Conservation (phyloP, 2,797 vertebrate genomes). For the Tamandua tetradactyla region DNA sequence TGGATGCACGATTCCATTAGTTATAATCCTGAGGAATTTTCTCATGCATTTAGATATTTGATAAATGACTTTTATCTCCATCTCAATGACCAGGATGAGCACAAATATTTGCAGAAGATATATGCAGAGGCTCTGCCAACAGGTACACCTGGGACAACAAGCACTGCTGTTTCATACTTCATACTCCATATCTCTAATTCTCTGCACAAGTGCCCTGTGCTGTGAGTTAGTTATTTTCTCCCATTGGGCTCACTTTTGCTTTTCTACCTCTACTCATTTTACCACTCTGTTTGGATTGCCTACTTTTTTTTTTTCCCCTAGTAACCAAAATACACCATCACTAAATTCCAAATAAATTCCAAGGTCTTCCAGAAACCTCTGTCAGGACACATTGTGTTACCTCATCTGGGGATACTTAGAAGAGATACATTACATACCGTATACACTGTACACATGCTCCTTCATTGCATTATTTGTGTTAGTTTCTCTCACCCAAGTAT, state of each 20-base stretch:
- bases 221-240: neutral
- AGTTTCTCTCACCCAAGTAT: neutral
- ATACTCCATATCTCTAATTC: neutral
- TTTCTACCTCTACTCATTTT: neutral
- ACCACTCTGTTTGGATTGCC: neutral
- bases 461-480: neutral
- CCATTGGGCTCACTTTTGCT: neutral
- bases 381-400: neutral
- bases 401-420: neutral
- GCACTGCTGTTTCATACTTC: neutral
- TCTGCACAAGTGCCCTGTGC: neutral
- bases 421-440: neutral
- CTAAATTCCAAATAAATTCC: neutral
- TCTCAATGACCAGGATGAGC: neutral
- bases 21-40: neutral
- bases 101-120: constrained; percentile 8
- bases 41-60: neutral
- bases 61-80: constrained; percentile 37
- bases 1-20: no score
- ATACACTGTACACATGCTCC: neutral
- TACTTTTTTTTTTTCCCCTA: neutral
- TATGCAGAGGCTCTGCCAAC: constrained; percentile 52
- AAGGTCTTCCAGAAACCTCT: neutral
- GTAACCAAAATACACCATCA: neutral
- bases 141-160: constrained; percentile 29